Evolutionary conservation across 2,888 invertebrate genomes (phyloP), one percentile per base, ranked within the genome.

Genomic region (Amiota minor): DNA sequence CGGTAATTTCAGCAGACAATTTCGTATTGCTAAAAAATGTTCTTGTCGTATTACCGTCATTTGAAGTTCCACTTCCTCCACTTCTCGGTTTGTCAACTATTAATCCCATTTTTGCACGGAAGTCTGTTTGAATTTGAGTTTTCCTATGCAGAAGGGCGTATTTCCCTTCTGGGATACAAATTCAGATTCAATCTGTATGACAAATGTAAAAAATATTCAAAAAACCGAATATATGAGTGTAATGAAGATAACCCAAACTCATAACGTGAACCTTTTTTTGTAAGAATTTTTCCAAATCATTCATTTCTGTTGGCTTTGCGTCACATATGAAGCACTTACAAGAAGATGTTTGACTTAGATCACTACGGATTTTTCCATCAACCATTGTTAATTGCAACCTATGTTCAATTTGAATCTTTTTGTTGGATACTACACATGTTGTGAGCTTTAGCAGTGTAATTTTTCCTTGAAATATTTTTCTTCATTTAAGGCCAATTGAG

Each of bases 401-500:
- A 18, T 72, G 46, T 14, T 12, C 56, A 47, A 75, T 55, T 6
- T 14, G 2, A 2, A 55, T 6, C 18, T 16, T 55, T 55, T 55
- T 55, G 18, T 55, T 9, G 2, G 2, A 1, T 2, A 46, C 35
- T 50, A n/a, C n/a, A n/a, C n/a, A n/a, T n/a, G n/a, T n/a, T 18
- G 23, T 35, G 35, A 62, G 71, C 72, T 71, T n/a, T n/a, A n/a
- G n/a, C n/a, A n/a, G n/a, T n/a, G n/a, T n/a, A n/a, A n/a, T n/a
- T n/a, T n/a, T n/a, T n/a, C n/a, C n/a, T n/a, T n/a, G n/a, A n/a
- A n/a, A 70, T 72, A 9, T 70, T 23, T 46, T 14, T 45, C 9
- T 18, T 74, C 64, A 8, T 12, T 55, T 61, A 68, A 59, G 61
- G 56, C 1, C n/a, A 71, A 59, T 55, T 68, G 11, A 56, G 68